Percentiles rank a stretch among this genome's conserved stretches.
phyloP scores from a whole-genome alignment of 1,140 invertebrate species.

The Formica selysi region DNA sequence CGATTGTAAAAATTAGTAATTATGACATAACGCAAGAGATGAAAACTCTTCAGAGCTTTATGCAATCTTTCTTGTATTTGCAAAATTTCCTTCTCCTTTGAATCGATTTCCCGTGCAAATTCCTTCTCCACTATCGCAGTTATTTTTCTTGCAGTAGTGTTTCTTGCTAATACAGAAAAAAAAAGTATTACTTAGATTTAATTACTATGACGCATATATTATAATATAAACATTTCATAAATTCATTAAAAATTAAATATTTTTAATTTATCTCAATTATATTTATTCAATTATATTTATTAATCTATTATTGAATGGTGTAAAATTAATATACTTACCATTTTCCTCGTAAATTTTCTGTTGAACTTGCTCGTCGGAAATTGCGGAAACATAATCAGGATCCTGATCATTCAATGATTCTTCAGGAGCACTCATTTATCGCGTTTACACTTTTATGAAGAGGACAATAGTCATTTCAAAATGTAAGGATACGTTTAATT shows the following conservation, averaged over 20 bases:
- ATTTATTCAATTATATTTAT: constrained; percentile 13
- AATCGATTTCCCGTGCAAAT: constrained; percentile 87
- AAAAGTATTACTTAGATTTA: constrained; percentile 22
- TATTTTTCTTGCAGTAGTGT: constrained; percentile 80
- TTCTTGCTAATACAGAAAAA: constrained; percentile 76
- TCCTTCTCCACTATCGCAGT: constrained; percentile 85
- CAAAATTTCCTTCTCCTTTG: constrained; percentile 86
- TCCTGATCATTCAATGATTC: constrained; percentile 80
- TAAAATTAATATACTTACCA: constrained; percentile 74
- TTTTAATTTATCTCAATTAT: neutral
- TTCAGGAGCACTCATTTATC: constrained; percentile 75
- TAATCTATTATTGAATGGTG: neutral
- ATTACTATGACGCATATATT: neutral
- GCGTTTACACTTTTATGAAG: constrained; percentile 19
- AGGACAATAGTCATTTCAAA: constrained; percentile 32
- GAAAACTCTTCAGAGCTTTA: constrained; percentile 89
- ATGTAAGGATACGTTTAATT: neutral
- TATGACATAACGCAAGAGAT: constrained; percentile 90
- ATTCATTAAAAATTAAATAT: neutral
- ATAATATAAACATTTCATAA: neutral
- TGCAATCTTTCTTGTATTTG: constrained; percentile 88
- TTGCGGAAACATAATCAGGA: constrained; percentile 84
- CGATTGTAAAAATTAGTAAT: constrained; percentile 90
- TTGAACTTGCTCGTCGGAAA: constrained; percentile 77
- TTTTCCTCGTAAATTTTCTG: constrained; percentile 83